A percentile compares a stretch with the other conserved stretches of the same genome.
phyloP scores from a whole-genome alignment of 2,113 vertebrate genomes.

The Hystrix cristata region DNA sequence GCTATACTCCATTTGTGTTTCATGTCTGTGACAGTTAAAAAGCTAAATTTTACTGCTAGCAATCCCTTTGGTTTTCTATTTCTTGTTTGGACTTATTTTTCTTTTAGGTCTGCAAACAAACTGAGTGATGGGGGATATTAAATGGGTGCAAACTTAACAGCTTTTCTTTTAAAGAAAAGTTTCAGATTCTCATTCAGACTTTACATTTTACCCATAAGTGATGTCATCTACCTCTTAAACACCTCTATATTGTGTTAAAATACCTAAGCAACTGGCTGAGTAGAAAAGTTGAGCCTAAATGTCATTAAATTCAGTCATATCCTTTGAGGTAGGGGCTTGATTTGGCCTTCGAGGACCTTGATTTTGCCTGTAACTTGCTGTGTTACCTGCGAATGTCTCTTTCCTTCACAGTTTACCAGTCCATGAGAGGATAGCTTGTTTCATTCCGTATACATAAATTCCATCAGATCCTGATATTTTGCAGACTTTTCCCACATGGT shows the following conservation, averaged over 20 bases:
- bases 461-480: neutral
- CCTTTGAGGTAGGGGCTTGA: neutral
- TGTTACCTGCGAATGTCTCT: neutral
- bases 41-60: neutral
- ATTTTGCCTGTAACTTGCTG: neutral
- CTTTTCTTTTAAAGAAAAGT: neutral
- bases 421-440: neutral
- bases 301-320: neutral
- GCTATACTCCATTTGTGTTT: neutral
- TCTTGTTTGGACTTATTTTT: slow-evolving; percentile 17
- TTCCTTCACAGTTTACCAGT: neutral
- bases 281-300: neutral
- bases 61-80: neutral
- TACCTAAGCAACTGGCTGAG: neutral
- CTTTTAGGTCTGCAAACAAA: neutral
- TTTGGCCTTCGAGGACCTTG: neutral
- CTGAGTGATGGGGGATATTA: neutral
- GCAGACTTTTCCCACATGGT: neutral
- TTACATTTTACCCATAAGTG: neutral
- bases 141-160: neutral
- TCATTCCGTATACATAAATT: neutral
- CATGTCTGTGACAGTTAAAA: neutral
- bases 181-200: neutral
- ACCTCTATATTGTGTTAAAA: neutral
- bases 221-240: neutral